Evolutionary conservation across 92 coral and sea anemone species (phyloP).

Genomic region (Paragorgia papillata): DNA sequence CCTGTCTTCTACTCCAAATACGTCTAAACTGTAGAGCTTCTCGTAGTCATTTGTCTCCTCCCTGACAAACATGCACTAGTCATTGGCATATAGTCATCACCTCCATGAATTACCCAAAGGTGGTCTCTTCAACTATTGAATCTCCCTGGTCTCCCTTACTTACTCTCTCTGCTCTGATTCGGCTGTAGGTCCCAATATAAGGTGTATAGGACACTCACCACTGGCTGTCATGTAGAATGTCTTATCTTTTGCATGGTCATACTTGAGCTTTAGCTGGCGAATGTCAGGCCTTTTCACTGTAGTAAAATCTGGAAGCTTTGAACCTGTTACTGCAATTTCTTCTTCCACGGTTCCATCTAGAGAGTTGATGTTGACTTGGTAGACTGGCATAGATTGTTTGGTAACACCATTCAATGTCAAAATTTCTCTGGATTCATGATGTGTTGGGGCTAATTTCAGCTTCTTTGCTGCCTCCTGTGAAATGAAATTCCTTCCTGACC

Average conservation of each 20-base stretch:
- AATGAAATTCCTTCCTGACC: slow-evolving; percentile 63
- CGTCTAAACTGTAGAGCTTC: slow-evolving; percentile 54
- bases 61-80: slow-evolving; percentile 48
- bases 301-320: slow-evolving; percentile 50
- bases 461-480: slow-evolving; percentile 40
- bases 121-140: too few species aligned
- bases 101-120: slow-evolving; percentile 41
- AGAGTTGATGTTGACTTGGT: slow-evolving; percentile 39
- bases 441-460: slow-evolving; percentile 43
- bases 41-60: slow-evolving; percentile 44
- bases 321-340: slow-evolving; percentile 45
- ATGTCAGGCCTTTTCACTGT: slow-evolving; percentile 46
- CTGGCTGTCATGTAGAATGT: slow-evolving; percentile 39
- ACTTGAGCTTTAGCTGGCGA: slow-evolving; percentile 37
- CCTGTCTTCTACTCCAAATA: slow-evolving; percentile 49
- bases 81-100: slow-evolving; percentile 47
- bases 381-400: slow-evolving; percentile 53
- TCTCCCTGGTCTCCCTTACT: too few species aligned
- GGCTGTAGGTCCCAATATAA: slow-evolving; percentile 43
- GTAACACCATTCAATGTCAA: slow-evolving; percentile 58
- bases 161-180: too few species aligned
- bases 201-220: slow-evolving; percentile 53
- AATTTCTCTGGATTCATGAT: slow-evolving; percentile 51
- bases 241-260: slow-evolving; percentile 49
- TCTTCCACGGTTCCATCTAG: slow-evolving; percentile 39